These are phyloP conservation scores for Boleophthalmus pectinirostris DNA, from an alignment of 2,113 vertebrate species.

Conservation along the genomic window DNA sequence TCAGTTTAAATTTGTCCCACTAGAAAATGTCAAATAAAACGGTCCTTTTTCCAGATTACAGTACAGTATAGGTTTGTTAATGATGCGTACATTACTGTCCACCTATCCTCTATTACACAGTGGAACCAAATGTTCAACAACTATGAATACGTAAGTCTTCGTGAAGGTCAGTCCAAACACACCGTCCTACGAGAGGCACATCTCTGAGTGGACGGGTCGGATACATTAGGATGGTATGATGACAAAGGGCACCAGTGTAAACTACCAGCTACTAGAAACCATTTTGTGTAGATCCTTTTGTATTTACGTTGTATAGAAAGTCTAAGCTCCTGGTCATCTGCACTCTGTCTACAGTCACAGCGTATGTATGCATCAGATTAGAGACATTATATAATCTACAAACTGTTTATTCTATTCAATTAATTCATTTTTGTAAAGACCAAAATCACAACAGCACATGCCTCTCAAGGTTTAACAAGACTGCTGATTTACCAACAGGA, in stretches of 20 bases:
- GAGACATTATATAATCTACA: neutral
- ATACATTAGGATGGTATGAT: constrained; percentile 5
- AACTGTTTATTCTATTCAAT: neutral
- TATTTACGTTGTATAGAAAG: neutral
- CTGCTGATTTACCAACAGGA: no score
- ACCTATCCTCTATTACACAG: neutral
- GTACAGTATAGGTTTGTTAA: constrained; percentile 1
- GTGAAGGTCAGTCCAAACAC: constrained; percentile 12
- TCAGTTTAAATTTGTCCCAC: constrained; percentile 15
- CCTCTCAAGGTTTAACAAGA: no score
- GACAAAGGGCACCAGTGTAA: constrained; percentile 1
- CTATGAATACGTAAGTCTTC: constrained; percentile 19
- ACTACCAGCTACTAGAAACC: neutral
- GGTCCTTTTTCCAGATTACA: neutral
- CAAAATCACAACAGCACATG: no score
- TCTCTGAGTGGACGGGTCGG: neutral
- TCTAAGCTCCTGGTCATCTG: neutral
- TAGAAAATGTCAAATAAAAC: constrained; percentile 28
- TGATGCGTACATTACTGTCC: neutral
- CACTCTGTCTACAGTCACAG: neutral
- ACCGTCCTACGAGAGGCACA: neutral
- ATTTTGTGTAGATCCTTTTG: neutral
- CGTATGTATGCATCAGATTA: neutral
- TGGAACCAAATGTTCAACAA: neutral
- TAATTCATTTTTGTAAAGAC: no score